These are phyloP conservation scores for Eumeta japonica DNA, from an alignment of 1,140 invertebrate genomes.

Conservation along the genomic window DNA sequence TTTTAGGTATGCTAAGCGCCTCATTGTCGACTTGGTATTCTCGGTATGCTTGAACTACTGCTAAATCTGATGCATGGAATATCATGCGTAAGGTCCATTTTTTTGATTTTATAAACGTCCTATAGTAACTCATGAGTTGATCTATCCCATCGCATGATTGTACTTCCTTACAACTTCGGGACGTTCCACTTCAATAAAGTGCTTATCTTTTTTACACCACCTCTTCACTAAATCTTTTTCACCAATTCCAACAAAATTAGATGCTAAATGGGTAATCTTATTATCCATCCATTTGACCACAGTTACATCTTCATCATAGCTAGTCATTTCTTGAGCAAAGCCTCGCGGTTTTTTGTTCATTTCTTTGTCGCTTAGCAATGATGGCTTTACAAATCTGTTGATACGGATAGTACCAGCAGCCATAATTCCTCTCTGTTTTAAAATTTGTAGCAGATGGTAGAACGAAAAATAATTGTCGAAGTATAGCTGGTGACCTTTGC, in stretches of 20 bases:
- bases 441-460: slow-evolving; percentile 30
- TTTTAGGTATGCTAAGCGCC: background rate
- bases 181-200: slow-evolving; percentile 25
- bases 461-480: too few relatives aligned
- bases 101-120: too few relatives aligned
- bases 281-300: background rate
- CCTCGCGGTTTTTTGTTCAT: slow-evolving; percentile 31
- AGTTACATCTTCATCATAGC: slow-evolving; percentile 17
- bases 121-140: too few relatives aligned
- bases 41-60: slow-evolving; percentile 16
- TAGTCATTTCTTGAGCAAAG: slow-evolving; percentile 34
- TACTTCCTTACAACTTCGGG: slow-evolving; percentile 36
- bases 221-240: too few relatives aligned
- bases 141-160: slow-evolving; percentile 38
- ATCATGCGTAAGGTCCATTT: slow-evolving; percentile 23
- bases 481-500: slow-evolving; percentile 29
- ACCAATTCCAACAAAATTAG: slow-evolving; percentile 19
- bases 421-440: slow-evolving; percentile 32
- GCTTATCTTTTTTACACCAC: slow-evolving; percentile 31
- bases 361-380: slow-evolving; percentile 29
- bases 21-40: slow-evolving; percentile 1
- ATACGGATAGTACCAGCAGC: slow-evolving; percentile 29
- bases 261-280: background rate
- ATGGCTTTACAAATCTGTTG: slow-evolving; percentile 26
- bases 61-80: slow-evolving; percentile 24